Base-by-base conservation (phyloP, 1,140 invertebrate genomes). In the Kradibia gibbosae region DNA sequence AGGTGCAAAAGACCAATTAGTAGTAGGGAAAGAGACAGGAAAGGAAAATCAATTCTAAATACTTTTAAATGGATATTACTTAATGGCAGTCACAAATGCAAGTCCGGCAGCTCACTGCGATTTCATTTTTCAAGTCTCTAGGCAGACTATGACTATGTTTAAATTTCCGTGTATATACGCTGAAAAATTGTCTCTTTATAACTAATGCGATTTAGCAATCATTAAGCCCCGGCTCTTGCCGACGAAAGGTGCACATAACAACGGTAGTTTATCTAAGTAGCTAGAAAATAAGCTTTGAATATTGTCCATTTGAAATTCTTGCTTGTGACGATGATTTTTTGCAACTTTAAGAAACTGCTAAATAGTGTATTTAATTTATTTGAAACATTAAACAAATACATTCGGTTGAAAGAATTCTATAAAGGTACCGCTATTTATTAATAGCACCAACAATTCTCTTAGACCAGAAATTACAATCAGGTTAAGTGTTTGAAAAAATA, bases 121-220 rank as follows among this genome's bases (percentile, higher is more conserved):
- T 74, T 74, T 57, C 72, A 57, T n/a, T 74, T 31, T 45, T 1
- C 48, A 42, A 28, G 50, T 55, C 72, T 34, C 72, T 74, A 57
- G 34, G 3, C 22, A 25, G 15, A 53, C 34, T 57, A 55, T 53
- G 73, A 73, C 53, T 60, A 31, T 60, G 57, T 28, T 36, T 22
- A 8, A 1, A 75, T 25, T 75, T 75, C 53, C 55, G 53, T n/a
- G 55, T 45, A 15, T 55, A 62, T 34, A 62, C 60, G 31, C 15
- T 62, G 31, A 67, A 57, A 67, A 67, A 67, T 15, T 20, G 34
- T 39, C 39, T 39, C 34, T 67, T 67, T 67, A 67, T 67, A 67
- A 67, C 36, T 0, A n/a, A 34, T 67, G 8, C 34, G 62, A 67
- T 67, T 67, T 67, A 20, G 62, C n/a, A 67, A 67, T 20, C 39